Conservation (phyloP, 2,113 vertebrate genomes). For the Leucosticte australis region DNA sequence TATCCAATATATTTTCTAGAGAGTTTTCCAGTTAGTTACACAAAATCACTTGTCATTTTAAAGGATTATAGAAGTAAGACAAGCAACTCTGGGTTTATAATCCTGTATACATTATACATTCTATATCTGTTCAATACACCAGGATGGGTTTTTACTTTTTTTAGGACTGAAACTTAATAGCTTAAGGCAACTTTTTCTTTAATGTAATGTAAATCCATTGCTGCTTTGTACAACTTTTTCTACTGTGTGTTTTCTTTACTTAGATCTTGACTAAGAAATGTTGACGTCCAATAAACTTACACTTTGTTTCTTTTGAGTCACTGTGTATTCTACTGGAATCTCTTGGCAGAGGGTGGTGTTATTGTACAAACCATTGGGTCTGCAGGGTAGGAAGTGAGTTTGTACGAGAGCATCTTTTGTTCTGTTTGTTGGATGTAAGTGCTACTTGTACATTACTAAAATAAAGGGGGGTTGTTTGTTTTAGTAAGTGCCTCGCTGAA, state of each 20-base stretch:
- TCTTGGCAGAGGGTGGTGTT: slow-evolving; percentile 35
- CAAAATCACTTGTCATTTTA: slow-evolving; percentile 50
- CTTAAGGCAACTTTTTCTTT: slow-evolving; percentile 60
- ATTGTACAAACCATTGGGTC: background rate
- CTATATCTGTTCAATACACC: slow-evolving; percentile 49
- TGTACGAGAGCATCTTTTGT: slow-evolving; percentile 4
- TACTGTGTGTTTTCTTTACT: slow-evolving; percentile 75
- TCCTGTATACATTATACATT: slow-evolving; percentile 55
- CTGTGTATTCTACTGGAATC: slow-evolving; percentile 33
- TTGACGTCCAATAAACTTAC: slow-evolving; percentile 78
- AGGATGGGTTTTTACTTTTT: slow-evolving; percentile 67
- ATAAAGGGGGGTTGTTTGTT: background rate
- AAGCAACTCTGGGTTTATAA: slow-evolving; percentile 52
- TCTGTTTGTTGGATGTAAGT: background rate
- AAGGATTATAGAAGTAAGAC: slow-evolving; percentile 30
- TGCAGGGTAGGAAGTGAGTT: background rate
- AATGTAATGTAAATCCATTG: slow-evolving; percentile 69
- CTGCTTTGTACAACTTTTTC: slow-evolving; percentile 74
- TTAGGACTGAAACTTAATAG: slow-evolving; percentile 63
- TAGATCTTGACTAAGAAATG: slow-evolving; percentile 73
- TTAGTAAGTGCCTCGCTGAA: background rate
- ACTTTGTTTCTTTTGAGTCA: slow-evolving; percentile 72
- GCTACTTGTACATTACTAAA: background rate
- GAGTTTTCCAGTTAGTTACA: slow-evolving; percentile 23
- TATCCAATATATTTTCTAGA: slow-evolving; percentile 23